Base-by-base conservation (phyloP, 1,140 invertebrate genomes). In the Oncopodura yosiiana region DNA sequence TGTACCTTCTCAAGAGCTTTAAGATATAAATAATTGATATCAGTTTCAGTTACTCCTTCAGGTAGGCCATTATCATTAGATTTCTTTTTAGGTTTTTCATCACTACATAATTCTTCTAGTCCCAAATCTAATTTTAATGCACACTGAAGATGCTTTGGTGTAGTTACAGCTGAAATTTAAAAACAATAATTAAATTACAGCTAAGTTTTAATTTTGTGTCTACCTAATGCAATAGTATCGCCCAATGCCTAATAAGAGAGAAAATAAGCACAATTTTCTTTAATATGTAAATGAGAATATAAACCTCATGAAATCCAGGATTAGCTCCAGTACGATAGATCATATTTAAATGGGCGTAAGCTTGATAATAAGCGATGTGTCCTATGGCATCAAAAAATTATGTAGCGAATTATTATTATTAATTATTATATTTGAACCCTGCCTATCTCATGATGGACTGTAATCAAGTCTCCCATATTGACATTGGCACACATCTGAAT, bases 1-100 rank as follows among this genome's bases (percentile, higher is more conserved):
- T 34, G n/a, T 4, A 52, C 38, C 38, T 46, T 56, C 8, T 56
- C 36, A 4, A 56, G 39, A 6, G 54, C 54, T 12, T 42, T 51
- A 3, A 2, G 2, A 26, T 51, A 50, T 19, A 56, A 43, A 21
- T 19, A 51, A 27, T 56, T 50, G 14, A 56, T 21, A 49, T 37
- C 50, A 44, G 36, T n/a, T 21, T 49, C 45, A 9, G 43, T 21
- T 12, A 9, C 19, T 27, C 29, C 14, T 30, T 36, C 5, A 14
- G 19, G 16, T 34, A 8, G 2, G 14, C 16, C 8, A 21, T 19
- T 21, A 16, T 14, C 38, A 21, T 41, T n/a, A n/a, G n/a, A n/a
- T n/a, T n/a, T n/a, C n/a, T n/a, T n/a, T n/a, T n/a, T n/a, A n/a
- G n/a, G n/a, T n/a, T 46, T 29, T n/a, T 11, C 23, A 38, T 38